These are phyloP conservation scores for Delichon dasypus DNA, from an alignment of 2,797 vertebrate species.

Conservation along the genomic window DNA sequence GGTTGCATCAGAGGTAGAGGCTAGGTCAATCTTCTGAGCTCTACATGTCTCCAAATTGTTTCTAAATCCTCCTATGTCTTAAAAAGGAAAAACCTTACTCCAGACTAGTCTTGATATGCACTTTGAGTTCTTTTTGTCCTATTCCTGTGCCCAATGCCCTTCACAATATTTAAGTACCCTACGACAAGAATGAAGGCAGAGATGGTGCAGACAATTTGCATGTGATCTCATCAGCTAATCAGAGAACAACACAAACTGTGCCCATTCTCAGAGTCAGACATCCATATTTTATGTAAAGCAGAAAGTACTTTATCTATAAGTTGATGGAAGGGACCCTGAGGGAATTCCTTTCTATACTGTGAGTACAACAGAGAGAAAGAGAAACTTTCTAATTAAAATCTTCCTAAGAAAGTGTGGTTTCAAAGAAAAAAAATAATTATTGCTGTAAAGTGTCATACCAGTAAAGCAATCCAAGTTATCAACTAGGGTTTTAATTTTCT, in stretches of 20 bases:
- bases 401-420: background rate
- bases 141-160: background rate
- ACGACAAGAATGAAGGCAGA: background rate
- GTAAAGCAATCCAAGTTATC: background rate
- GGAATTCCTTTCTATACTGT: background rate
- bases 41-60: background rate
- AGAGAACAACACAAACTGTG: background rate
- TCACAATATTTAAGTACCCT: background rate
- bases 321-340: background rate
- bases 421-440: slow-evolving; percentile 4
- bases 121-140: background rate
- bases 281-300: background rate
- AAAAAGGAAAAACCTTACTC: background rate
- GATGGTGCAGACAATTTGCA: background rate
- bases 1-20: background rate
- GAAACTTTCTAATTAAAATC: slow-evolving; percentile 40
- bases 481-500: slow-evolving; percentile 15
- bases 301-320: background rate
- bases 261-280: background rate
- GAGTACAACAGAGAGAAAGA: background rate
- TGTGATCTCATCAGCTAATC: background rate
- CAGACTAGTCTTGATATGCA: background rate
- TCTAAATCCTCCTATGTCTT: background rate
- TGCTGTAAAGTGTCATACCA: background rate
- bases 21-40: background rate